Base-by-base conservation (phyloP, 2,113 vertebrate genomes). In the Callopanchax toddi region DNA sequence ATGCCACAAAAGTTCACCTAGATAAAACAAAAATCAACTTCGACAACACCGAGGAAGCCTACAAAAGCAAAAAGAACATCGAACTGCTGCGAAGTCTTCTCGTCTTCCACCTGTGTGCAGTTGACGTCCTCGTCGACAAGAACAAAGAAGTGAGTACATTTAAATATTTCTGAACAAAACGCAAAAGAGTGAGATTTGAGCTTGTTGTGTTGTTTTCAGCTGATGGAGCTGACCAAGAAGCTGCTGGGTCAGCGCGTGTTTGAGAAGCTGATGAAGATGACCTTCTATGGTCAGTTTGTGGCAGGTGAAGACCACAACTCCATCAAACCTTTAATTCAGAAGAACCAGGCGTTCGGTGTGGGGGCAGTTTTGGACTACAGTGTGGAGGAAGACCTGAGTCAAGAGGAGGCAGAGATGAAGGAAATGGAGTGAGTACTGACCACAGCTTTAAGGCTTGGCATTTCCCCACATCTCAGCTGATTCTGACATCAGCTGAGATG, bases 261-360 rank as follows among this genome's bases (percentile, higher is more conserved):
- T 42, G 91, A 95, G 69, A 87, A 71, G 58, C 58, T 99, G 32
- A 98, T 99, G 96, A 99, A 97, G 91, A 90, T 96, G 93, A 97
- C 96, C 9, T 96, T 99, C 90, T 99, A 98, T 0, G 97, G 96
- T 4, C 97, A 99, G 76, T 98, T 98, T 89, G 96, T 98, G 81
- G 96, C 94, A 0, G 96, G 97, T 0, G 95, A 98, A 74, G 93
- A 99, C 87, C 94, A 95, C 70, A 89, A 95, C 65, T 81, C 94
- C 79, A 98, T 99, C 87, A 94, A 91, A 58, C 95, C 96, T 0
- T 73, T 98, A 43, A 89, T 99, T 22, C 89, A 23, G 63, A 94
- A 89, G 83, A 94, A 99, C 48, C 86, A 57, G 49, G 85, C 94
- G 0, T 95, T 93, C 9, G 96, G 97, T 0, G 96, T 99, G 17